Evolutionary conservation across 2,888 invertebrate genomes (phyloP).

Genomic region (Antheraea assamensis): DNA sequence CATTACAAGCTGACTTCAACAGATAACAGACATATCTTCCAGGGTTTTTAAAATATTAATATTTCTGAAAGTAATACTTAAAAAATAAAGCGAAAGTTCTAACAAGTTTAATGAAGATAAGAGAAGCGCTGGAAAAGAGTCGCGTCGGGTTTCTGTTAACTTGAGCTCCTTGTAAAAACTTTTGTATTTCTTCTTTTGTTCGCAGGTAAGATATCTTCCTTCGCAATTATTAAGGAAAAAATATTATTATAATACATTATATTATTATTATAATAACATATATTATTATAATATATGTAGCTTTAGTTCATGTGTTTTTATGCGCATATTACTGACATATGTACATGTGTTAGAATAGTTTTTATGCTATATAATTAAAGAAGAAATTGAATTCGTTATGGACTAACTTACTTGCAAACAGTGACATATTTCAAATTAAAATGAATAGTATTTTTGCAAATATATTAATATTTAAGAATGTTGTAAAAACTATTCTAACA

Average conservation of each 20-base stretch:
- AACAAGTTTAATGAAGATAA: conserved; percentile 5
- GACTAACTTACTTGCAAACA: too few relatives aligned
- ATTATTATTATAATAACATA: background rate
- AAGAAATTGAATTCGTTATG: too few relatives aligned
- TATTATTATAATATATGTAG: background rate
- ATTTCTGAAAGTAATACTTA: background rate
- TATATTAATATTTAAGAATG: too few relatives aligned
- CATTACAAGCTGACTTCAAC: background rate
- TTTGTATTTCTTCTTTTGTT: background rate
- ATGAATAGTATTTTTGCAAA: too few relatives aligned
- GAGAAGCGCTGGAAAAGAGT: background rate
- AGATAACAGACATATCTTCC: background rate
- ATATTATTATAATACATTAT: background rate
- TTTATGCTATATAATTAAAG: too few relatives aligned
- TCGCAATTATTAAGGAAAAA: background rate
- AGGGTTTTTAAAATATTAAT: background rate
- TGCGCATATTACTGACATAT: too few relatives aligned
- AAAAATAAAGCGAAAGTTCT: background rate
- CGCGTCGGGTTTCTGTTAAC: conserved; percentile 1
- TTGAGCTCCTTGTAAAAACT: conserved; percentile 4
- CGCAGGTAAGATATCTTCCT: background rate
- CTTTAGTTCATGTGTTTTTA: background rate
- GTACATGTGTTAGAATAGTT: too few relatives aligned
- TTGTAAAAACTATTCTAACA: too few relatives aligned
- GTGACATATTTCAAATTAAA: too few relatives aligned